Evolutionary conservation across 1,140 invertebrate genomes (phyloP), one percentile per base, ranked within the genome.

Genomic region (Teleopsis dalmanni): DNA sequence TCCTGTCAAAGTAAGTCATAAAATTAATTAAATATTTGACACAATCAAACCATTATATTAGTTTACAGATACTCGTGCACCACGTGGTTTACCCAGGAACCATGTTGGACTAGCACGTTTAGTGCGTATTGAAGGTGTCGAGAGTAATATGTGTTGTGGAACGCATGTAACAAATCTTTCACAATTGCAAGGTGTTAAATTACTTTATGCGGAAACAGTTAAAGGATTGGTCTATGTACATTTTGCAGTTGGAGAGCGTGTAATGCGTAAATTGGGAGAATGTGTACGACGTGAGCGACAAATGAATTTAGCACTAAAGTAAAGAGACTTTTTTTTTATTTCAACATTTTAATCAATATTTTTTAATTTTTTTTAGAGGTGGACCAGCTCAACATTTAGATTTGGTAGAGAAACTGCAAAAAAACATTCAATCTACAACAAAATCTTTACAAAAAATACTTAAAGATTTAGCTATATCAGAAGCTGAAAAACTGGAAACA

Each of bases 81-180:
- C 62, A 0, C 49, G 85, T 53, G 85, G 85, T 4, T 66, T 91
- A 27, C 88, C 88, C 6, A 82, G 82, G 45, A 87, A 90, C 61
- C 83, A 85, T 56, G 74, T 72, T 52, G 85, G 85, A 1, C 76
- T 79, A 26, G 81, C 88, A 6, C 69, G 88, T 43, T 79, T 90
- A 5, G 78, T 91, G n/a, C 78, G 75, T 27, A 87, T 87, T 48
- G 75, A 77, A 33, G 78, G 77, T 31, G 64, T 90, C 35, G 87
- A 91, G 53, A 76, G 78, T 27, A 88, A 88, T 59, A 81, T 90
- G 77, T 92, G 88, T 67, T 92, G 88, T 73, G 88, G 88, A 18
- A 92, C 88, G 1, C 88, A 92, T 72, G 84, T 91, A 3, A 76
- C 75, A 3, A 88, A 87, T 71, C 70, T 89, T 26, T 76, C 75